Conservation (phyloP, 1,140 invertebrate species). For the Dendrolimus punctatus region DNA sequence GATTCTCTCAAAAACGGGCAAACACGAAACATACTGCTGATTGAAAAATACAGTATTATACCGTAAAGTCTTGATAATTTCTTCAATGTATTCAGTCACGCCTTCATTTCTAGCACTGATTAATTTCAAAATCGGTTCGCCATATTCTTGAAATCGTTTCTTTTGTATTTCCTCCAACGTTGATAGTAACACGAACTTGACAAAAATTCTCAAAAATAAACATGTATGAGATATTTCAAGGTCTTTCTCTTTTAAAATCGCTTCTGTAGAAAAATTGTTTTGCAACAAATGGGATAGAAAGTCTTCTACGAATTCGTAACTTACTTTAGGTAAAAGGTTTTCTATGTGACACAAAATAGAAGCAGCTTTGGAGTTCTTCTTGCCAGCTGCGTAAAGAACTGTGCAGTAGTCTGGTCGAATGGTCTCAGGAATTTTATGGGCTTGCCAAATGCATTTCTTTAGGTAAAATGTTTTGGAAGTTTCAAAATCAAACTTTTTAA, state of each 20-base stretch:
- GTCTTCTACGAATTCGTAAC: slow-evolving; percentile 19
- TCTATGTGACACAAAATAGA: slow-evolving; percentile 24
- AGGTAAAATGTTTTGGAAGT: not conserved
- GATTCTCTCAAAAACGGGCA: slow-evolving; percentile 30
- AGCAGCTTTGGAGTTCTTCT: slow-evolving; percentile 17
- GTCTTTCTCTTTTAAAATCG: slow-evolving; percentile 3
- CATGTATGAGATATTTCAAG: slow-evolving; percentile 11
- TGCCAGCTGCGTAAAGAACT: slow-evolving; percentile 18
- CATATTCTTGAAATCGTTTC: slow-evolving; percentile 16
- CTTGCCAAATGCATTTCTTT: slow-evolving; percentile 8
- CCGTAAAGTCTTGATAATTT: slow-evolving; percentile 16
- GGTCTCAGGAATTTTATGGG: slow-evolving; percentile 15
- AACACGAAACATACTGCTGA: slow-evolving; percentile 17
- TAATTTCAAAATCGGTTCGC: slow-evolving; percentile 20
- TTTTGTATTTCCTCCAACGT: no score
- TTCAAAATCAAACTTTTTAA: slow-evolving; percentile 10
- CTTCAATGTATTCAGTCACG: not conserved
- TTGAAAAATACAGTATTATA: slow-evolving; percentile 35
- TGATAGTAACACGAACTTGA: no score
- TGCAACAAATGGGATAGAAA: slow-evolving; percentile 7
- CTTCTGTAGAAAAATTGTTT: not conserved
- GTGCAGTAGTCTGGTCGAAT: slow-evolving; percentile 31
- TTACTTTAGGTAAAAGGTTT: slow-evolving; percentile 20
- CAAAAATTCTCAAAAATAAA: slow-evolving; percentile 13
- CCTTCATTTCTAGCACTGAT: not conserved